Evolutionary conservation across 2,113 vertebrate genomes (phyloP), one percentile per base, ranked within the genome.

Genomic region (Typhlomys cinereus): DNA sequence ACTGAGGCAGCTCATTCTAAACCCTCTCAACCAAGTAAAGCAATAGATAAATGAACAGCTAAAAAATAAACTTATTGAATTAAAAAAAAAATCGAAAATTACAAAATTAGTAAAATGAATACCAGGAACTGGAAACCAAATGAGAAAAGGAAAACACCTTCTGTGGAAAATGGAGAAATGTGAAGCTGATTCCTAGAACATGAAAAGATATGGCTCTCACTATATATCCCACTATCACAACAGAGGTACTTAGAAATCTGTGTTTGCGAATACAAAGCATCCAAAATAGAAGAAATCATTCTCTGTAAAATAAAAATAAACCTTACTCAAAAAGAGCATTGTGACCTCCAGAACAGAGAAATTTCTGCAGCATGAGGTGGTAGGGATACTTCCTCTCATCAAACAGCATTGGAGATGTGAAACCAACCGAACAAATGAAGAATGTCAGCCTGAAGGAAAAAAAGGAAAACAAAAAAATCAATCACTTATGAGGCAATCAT

Each of bases 351-450:
- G 99, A 99, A 91, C 99, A 99, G 86, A 99, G 98, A 98, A 99
- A 99, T 97, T 99, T 99, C 95, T 99, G 99, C 88, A 99, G 97
- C 99, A 99, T 99, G 66, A 99, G 98, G 92, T 99, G 99, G 96
- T 99, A 99, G 7, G 99, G 99, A 88, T 99, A 99, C 93, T 99
- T 99, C 81, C 99, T 98, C 96, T 99, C 99, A 95, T 99, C 99
- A 96, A 99, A 99, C 91, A 99, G 89, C 99, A 99, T 99, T 73
- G 99, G 99, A 4, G 99, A 99, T 34, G 99, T 99, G 95, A 99
- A 99, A 57, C 99, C 99, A 96, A 99, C 99, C 7, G 99, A 99
- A 97, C 99, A 99, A 97, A 99, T 99, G 97, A 99, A 99, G 97
- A 99, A 99, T 4, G 99, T 99, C 96, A 99, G 95, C 96, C 99